Conservation (phyloP, 2,888 invertebrate species). For the Sipha maydis region DNA sequence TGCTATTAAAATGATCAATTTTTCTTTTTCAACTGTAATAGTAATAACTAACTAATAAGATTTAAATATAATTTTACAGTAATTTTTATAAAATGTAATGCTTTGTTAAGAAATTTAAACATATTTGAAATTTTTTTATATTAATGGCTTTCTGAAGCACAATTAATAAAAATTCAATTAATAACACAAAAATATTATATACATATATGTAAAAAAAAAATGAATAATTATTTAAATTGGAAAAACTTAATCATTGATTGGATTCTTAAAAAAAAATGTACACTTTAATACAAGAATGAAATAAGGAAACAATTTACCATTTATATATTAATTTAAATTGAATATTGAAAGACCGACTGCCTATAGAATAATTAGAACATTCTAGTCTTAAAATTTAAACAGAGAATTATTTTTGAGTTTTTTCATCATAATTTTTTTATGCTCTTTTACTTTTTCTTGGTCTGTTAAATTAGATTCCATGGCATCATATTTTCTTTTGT, state of each 20-base stretch:
- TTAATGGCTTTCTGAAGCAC: not conserved
- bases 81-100: too few species aligned
- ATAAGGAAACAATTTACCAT: not conserved
- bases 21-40: too few species aligned
- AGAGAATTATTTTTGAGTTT: slow-evolving; percentile 51
- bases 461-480: not conserved
- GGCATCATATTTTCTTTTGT: slow-evolving; percentile 47
- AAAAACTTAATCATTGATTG: not conserved
- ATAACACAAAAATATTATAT: not conserved
- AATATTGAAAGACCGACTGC: not conserved
- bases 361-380: not conserved
- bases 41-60: too few species aligned
- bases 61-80: too few species aligned
- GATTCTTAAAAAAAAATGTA: not conserved
- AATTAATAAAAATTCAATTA: not conserved
- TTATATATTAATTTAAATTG: not conserved
- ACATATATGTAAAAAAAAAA: not conserved
- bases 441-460: not conserved
- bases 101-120: too few species aligned
- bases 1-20: too few species aligned
- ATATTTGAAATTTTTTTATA: too few species aligned
- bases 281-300: not conserved
- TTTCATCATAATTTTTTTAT: slow-evolving; percentile 23
- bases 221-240: not conserved
- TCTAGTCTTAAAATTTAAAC: slow-evolving; percentile 20